Conservation (phyloP, 1,140 invertebrate species). For the Contarinia nasturtii region DNA sequence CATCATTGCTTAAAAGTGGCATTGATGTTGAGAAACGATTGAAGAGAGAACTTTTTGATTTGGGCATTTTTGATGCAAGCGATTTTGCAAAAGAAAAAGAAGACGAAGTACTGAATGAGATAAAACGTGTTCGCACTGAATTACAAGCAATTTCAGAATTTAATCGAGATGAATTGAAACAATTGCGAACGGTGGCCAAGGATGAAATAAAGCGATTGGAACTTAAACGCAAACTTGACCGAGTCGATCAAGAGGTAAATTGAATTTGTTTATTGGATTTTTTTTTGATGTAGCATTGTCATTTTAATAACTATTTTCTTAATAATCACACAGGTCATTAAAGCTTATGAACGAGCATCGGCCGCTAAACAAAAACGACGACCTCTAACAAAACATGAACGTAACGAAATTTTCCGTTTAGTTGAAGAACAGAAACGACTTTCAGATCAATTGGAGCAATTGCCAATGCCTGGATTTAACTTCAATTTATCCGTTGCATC, state of each 20-base stretch:
- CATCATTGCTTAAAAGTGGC: constrained; percentile 16
- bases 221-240: constrained; percentile 43
- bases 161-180: constrained; percentile 44
- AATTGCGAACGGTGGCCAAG: constrained; percentile 34
- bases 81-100: constrained; percentile 38
- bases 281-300: no score
- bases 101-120: constrained; percentile 71
- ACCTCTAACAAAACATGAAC: constrained; percentile 58
- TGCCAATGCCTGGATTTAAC: constrained; percentile 8
- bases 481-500: neutral
- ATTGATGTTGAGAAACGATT: constrained; percentile 57
- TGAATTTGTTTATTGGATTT: no score
- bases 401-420: constrained; percentile 53
- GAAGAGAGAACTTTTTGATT: constrained; percentile 69
- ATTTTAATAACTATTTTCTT: no score
- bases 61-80: constrained; percentile 59
- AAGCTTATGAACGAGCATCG: constrained; percentile 59
- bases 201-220: constrained; percentile 46
- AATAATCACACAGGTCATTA: constrained; percentile 26
- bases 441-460: constrained; percentile 27
- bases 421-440: constrained; percentile 35
- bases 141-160: constrained; percentile 46
- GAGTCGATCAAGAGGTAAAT: constrained; percentile 44
- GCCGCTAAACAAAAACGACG: constrained; percentile 59
- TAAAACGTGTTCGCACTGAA: constrained; percentile 69